Conservation (phyloP, 1,140 invertebrate genomes). For the Adoxophyes honmai region DNA sequence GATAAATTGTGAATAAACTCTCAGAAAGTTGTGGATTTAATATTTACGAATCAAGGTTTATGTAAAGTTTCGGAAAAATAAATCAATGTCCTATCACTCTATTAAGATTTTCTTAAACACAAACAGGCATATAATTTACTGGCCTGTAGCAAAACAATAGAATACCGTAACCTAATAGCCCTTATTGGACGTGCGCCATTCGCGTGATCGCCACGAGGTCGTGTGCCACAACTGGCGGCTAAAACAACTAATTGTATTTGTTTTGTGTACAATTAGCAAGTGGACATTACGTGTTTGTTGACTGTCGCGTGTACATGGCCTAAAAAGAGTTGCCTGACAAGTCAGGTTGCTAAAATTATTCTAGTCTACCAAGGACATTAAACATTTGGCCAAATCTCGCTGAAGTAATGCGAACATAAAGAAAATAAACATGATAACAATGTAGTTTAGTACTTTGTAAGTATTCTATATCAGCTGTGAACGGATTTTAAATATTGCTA, state of each 20-base stretch:
- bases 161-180: constrained; percentile 8
- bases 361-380: neutral
- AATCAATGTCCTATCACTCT: no score
- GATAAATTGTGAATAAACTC: no score
- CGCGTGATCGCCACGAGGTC: constrained; percentile 25
- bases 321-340: constrained; percentile 7
- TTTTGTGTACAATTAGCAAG: constrained; percentile 29
- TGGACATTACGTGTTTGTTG: constrained; percentile 21
- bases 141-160: constrained; percentile 1
- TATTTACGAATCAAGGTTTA: no score
- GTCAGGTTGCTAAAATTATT: neutral
- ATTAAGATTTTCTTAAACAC: no score
- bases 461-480: no score
- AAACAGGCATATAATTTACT: neutral
- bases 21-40: no score
- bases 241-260: constrained; percentile 25
- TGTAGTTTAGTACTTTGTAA: no score
- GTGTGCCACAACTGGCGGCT: constrained; percentile 20
- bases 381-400: no score
- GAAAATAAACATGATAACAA: no score
- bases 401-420: no score
- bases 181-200: constrained; percentile 15
- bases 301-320: constrained; percentile 17
- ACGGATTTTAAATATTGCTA: no score
- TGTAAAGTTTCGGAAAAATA: no score